phyloP scores from a whole-genome alignment of 2,888 invertebrate genomes.

The Drosophila rubida region DNA sequence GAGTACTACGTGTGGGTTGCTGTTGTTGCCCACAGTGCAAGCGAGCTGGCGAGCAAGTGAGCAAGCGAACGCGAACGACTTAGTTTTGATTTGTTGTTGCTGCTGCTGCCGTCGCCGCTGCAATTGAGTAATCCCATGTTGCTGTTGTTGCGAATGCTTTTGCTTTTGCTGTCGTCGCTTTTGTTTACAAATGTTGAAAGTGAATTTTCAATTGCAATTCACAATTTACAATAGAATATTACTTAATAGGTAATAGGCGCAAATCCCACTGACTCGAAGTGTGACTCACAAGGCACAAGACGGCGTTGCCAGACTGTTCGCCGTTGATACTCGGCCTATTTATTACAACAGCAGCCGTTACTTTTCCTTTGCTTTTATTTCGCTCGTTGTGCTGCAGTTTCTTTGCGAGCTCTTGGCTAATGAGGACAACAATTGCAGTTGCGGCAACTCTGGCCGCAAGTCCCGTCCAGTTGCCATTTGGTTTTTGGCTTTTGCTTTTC shows the following conservation, averaged over 20 bases:
- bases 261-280: slow-evolving; percentile 46
- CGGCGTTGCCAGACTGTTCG: slow-evolving; percentile 42
- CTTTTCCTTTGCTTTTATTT: slow-evolving; percentile 11
- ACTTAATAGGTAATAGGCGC: slow-evolving; percentile 65
- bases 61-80: slow-evolving; percentile 65
- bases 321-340: neutral
- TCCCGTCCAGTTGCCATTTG: slow-evolving; percentile 39
- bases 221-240: slow-evolving; percentile 75
- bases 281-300: slow-evolving; percentile 35
- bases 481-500: slow-evolving; percentile 15
- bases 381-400: slow-evolving; percentile 1
- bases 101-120: slow-evolving; percentile 39
- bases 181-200: slow-evolving; percentile 75
- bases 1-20: slow-evolving; percentile 6
- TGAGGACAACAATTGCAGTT: slow-evolving; percentile 49
- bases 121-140: slow-evolving; percentile 69
- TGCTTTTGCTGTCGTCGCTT: slow-evolving; percentile 36
- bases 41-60: slow-evolving; percentile 54
- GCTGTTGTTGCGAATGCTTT: slow-evolving; percentile 23
- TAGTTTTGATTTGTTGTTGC: slow-evolving; percentile 66
- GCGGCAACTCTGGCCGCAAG: slow-evolving; percentile 43
- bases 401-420: slow-evolving; percentile 29
- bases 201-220: slow-evolving; percentile 72
- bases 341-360: slow-evolving; percentile 17
- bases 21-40: slow-evolving; percentile 10